Conservation (phyloP, 2,797 vertebrate genomes). For the Rhabdomys pumilio region DNA sequence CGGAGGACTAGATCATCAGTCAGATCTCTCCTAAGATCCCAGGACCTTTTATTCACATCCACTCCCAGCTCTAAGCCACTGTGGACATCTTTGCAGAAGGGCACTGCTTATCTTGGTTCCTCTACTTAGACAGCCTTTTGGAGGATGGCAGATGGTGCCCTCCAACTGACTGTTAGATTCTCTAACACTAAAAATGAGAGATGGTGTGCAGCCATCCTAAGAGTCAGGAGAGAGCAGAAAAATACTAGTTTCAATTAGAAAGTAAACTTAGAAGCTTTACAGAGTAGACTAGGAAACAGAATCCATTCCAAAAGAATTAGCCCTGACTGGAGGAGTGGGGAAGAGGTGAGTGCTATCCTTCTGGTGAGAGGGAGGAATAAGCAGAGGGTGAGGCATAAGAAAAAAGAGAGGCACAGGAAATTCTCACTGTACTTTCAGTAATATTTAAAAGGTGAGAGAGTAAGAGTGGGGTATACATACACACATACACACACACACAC, state of each 20-base stretch:
- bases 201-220: not conserved
- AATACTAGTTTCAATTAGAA: not conserved
- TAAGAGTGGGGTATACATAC: accelerated
- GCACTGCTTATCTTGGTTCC: not conserved
- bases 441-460: not conserved
- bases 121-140: slow-evolving; percentile 3
- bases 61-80: not conserved
- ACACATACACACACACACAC: accelerated
- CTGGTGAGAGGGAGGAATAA: not conserved
- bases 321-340: not conserved
- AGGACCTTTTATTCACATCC: not conserved
- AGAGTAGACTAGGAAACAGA: not conserved
- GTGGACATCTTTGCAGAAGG: not conserved
- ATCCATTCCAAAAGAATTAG: not conserved
- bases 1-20: not conserved
- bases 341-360: not conserved
- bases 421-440: not conserved
- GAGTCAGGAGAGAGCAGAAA: not conserved
- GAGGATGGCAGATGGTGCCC: not conserved
- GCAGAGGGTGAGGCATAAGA: not conserved
- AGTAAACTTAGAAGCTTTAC: not conserved
- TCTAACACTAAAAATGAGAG: not conserved
- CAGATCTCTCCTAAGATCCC: not conserved
- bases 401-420: not conserved
- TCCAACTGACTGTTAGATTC: not conserved